A percentile compares a stretch with the other conserved stretches of the same genome.
Evolutionary conservation across 2,113 vertebrate species (phyloP).

Genomic region (Nycticorax nycticorax): DNA sequence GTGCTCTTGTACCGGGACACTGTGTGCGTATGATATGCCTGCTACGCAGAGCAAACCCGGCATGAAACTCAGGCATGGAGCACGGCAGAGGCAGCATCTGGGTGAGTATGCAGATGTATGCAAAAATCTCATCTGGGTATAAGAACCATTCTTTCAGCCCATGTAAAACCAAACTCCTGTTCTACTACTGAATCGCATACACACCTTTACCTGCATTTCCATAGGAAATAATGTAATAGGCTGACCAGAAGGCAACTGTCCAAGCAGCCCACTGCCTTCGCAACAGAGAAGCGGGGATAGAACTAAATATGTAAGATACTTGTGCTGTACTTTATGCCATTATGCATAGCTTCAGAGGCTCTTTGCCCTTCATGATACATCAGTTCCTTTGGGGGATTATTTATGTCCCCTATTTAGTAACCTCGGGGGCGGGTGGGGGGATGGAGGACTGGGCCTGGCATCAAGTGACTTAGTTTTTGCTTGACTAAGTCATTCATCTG

Average conservation of each 20-base stretch:
- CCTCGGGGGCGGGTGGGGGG: neutral
- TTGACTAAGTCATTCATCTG: neutral
- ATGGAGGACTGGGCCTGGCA: neutral
- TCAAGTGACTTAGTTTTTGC: neutral
- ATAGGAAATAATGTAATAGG: neutral
- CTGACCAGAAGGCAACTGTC: neutral
- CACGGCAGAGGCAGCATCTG: slow-evolving; percentile 12
- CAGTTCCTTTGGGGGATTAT: neutral
- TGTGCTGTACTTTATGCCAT: neutral
- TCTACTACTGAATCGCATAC: neutral
- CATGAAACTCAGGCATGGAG: slow-evolving; percentile 37
- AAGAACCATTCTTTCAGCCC: slow-evolving; percentile 12
- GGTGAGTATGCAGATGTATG: slow-evolving; percentile 23
- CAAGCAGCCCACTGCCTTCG: neutral
- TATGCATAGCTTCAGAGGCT: neutral
- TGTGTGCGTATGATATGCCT: slow-evolving; percentile 59
- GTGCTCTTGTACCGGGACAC: slow-evolving; percentile 21
- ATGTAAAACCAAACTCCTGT: neutral
- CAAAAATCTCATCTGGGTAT: slow-evolving; percentile 12
- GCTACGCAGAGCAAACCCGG: slow-evolving; percentile 8
- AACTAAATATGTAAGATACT: neutral
- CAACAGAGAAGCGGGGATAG: neutral
- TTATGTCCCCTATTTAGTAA: neutral
- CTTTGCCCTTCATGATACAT: neutral
- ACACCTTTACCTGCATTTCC: neutral